Evolutionary conservation across 2,797 vertebrate species (phyloP), one percentile per base, ranked within the genome.

Genomic region (Yasuhikotakia modesta): DNA sequence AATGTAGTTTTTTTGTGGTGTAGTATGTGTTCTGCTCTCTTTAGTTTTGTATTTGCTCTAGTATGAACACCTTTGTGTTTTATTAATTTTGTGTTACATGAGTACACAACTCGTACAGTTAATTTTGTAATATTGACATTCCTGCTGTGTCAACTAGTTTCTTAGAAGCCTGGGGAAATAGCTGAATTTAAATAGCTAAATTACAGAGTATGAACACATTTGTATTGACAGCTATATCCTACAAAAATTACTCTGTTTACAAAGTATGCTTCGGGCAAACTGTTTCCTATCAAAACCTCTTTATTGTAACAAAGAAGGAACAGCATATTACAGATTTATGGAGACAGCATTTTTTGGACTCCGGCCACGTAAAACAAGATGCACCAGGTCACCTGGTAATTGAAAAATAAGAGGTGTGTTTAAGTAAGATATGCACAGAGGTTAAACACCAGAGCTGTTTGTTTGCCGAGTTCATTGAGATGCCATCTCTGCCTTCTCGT

Each of bases 391-490:
- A 70, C 75, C 75, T 70, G 55, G 55, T 70, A 70, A 61, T 70
- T 77, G 57, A 77, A 77, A 60, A 77, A 77, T 70, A 77, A 77
- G 66, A 70, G 75, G 66, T 77, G 75, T 66, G 30, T 70, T 52
- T 30, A 63, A 61, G 75, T 69, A 70, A 52, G 45, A 55, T 70
- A 61, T 70, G 65, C 53, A 69, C 55, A 22, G 45, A 21, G 66
- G 75, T 77, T 77, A 77, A 55, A 77, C 66, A 77, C 66, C 66
- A 61, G 55, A 6, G 43, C 65, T 70, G 63, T 67, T 57, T 76
- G 73, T 67, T 67, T 46, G 52, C 50, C 4, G 45, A 43, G 53
- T 45, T 77, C 27, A 61, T 61, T 70, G 65, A 77, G 75, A 77
- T 70, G 75, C 19, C 55, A 61, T 61, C 43, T 76, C 58, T 22